phyloP scores from a whole-genome alignment of 2,113 vertebrate species.

The Ictidomys tridecemlineatus region DNA sequence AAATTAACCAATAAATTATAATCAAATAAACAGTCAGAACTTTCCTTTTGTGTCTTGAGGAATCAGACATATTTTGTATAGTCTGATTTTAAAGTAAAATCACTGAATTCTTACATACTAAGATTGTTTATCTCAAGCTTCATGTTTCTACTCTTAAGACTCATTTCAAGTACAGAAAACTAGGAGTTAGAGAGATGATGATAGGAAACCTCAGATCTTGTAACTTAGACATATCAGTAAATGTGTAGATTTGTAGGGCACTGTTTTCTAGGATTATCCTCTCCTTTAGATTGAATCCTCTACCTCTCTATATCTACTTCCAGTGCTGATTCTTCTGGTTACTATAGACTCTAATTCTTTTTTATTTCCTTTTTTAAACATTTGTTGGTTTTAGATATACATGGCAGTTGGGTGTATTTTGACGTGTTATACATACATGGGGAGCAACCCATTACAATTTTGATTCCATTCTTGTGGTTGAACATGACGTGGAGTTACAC shows the following conservation, averaged over 20 bases:
- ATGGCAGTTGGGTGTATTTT: too few species aligned
- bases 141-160: neutral
- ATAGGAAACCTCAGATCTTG: neutral
- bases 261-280: too few species aligned
- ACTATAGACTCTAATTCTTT: too few species aligned
- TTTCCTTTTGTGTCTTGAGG: conserved; percentile 7
- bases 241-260: neutral
- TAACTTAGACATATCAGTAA: neutral
- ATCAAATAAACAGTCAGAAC: neutral
- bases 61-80: neutral
- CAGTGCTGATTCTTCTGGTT: too few species aligned
- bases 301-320: neutral
- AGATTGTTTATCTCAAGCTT: neutral
- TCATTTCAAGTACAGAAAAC: neutral
- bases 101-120: neutral
- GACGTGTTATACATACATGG: too few species aligned
- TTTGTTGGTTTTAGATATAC: too few species aligned
- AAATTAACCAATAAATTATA: neutral
- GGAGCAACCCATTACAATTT: too few species aligned
- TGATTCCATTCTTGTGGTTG: too few species aligned
- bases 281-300: neutral
- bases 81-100: neutral
- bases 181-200: neutral
- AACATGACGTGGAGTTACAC: too few species aligned
- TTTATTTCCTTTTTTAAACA: too few species aligned